Base-by-base conservation (phyloP, 2,797 vertebrate species). In the Sternotherus odoratus region DNA sequence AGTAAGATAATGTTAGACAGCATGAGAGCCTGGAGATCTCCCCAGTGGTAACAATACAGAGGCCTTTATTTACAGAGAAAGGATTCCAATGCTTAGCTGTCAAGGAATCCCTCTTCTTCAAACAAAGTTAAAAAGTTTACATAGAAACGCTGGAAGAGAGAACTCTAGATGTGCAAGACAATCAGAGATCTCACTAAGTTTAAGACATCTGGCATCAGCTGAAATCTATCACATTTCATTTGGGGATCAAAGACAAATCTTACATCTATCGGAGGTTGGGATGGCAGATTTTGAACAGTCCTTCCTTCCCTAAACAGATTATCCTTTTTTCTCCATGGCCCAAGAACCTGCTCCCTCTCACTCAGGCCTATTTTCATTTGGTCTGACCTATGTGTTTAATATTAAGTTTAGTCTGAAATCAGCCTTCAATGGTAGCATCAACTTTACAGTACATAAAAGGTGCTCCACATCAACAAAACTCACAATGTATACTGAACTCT, bases 131-230 rank as follows among this genome's bases (percentile, higher is more conserved):
- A 97, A 97, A 97, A 95, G 95, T 93, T 91, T 85, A 97, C 93
- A 97, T 97, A 94, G 98, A 98, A 98, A 98, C 93, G 96, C 94
- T 97, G 90, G 96, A 94, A 97, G 97, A 96, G 96, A 97, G 95
- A 95, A 91, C 90, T 86, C 95, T 96, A 84, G 96, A 96, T 97
- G 96, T 96, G 97, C 96, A 95, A 98, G 97, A 98, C 97, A 97
- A 92, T 84, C 96, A 93, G 96, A 97, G 97, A 96, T 97, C 97
- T 93, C 94, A 88, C 97, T 96, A 96, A 94, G 97, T 95, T 98
- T 97, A 95, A 96, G 97, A 97, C 97, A 98, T 98, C 97, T 98
- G 98, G 97, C 97, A 98, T 98, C 97, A 97, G 97, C 98, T 97
- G 97, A 98, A 97, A 98, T 97, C 97, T 96, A 98, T 97, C 96